Base-by-base conservation (phyloP, 1,140 invertebrate genomes). In the Drosophila carrolli region DNA sequence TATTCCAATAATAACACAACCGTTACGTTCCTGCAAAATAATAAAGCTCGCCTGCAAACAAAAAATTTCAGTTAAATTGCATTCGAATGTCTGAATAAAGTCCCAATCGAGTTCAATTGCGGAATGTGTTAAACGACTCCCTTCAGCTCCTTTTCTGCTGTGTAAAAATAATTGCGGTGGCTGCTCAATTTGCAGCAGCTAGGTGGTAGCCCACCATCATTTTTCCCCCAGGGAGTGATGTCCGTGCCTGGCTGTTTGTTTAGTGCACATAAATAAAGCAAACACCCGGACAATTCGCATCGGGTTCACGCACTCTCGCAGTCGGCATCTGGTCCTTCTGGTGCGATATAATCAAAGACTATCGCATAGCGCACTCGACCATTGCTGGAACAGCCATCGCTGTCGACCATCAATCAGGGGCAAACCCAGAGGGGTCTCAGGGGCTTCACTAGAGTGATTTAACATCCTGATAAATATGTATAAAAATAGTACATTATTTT, bases 181-280 rank as follows among this genome's bases (percentile, higher is more conserved):
- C 32, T 61, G 57, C 72, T 74, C 65, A 65, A 83, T 47, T 71
- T 76, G 54, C 50, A 47, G 61, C 41, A 55, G 35, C 32, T 37
- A 38, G 9, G 41, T 32, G 29, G 29, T 32, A 6, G 5, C 23
- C 54, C 23, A 23, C 5, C 63, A 37, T n/a, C 14, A 19, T 27
- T 13, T 35, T 37, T 11, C 1, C 32, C 11, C 55, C 10, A 9
- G 43, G 44, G 14, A 51, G 58, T 40, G n/a, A 37, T 56, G 83
- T 88, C 71, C 66, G 59, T 68, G 60, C 40, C 48, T 16, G 8
- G 13, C n/a, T 70, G 82, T 73, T 86, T 88, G 83, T 73, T 86
- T 83, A 68, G 75, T 68, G 66, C 70, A 81, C 66, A 86, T 82
- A 88, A 78, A 88, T 86, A 86, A 86, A 65, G 66, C 60, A 68